These are phyloP conservation scores for Suncus etruscus DNA, from an alignment of 2,113 vertebrate species.

Conservation along the genomic window DNA sequence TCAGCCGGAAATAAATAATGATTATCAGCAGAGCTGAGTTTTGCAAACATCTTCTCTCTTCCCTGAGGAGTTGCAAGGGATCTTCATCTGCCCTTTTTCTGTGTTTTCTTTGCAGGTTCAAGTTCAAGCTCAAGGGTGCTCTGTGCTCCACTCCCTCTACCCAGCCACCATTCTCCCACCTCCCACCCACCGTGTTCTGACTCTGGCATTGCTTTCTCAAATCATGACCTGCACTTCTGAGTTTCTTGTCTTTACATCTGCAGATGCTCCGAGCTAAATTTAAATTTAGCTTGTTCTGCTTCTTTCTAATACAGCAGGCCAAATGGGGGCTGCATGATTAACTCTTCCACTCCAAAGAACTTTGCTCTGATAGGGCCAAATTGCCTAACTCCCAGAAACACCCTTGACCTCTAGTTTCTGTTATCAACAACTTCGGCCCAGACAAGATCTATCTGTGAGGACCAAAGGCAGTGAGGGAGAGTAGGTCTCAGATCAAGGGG, in stretches of 20 bases:
- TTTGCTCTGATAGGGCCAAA: constrained; percentile 37
- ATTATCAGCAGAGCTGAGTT: no score
- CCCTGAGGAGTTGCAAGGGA: background rate
- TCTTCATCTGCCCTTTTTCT: background rate
- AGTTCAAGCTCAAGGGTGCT: background rate
- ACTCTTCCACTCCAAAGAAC: constrained; percentile 28
- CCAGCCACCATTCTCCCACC: no score
- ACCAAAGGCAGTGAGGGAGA: background rate
- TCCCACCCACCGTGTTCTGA: background rate
- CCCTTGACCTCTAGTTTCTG: no score
- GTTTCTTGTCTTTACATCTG: constrained; percentile 11
- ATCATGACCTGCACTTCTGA: background rate
- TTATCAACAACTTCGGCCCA: no score
- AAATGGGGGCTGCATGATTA: background rate
- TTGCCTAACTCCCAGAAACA: background rate
- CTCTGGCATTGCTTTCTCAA: background rate
- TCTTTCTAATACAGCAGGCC: constrained; percentile 19
- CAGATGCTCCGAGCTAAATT: constrained; percentile 54
- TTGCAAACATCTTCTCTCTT: background rate
- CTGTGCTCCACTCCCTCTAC: no score
- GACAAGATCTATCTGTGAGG: no score
- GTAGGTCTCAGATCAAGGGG: constrained; percentile 45
- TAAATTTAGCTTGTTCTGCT: constrained; percentile 36
- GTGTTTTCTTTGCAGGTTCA: background rate
- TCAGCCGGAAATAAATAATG: background rate